Conservation (phyloP, 2,888 invertebrate genomes). For the Thera obeliscata region DNA sequence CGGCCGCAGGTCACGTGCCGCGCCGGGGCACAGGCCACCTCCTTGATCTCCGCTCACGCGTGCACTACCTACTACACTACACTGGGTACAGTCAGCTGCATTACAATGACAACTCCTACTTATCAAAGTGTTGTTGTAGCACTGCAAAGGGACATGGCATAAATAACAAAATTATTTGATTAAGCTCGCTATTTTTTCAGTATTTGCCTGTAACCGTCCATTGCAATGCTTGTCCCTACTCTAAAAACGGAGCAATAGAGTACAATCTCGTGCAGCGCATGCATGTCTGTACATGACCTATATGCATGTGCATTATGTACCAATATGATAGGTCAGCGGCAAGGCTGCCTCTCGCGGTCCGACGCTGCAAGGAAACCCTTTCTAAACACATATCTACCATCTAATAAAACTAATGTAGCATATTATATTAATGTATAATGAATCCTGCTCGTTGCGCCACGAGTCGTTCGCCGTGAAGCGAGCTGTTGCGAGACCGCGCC, state of each 20-base stretch:
- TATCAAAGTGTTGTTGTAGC: too few relatives aligned
- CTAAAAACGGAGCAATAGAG: too few relatives aligned
- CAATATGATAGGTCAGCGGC: slow-evolving; percentile 10
- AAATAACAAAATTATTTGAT: too few relatives aligned
- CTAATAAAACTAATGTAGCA: not conserved
- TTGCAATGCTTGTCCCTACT: too few relatives aligned
- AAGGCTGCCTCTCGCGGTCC: slow-evolving; percentile 11
- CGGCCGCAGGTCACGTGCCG: not conserved
- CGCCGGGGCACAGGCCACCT: not conserved
- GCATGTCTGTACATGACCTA: not conserved
- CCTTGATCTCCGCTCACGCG: slow-evolving; percentile 1
- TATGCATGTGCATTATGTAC: slow-evolving; percentile 5
- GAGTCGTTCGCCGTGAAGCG: not conserved
- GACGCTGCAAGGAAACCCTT: slow-evolving; percentile 17
- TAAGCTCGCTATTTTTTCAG: too few relatives aligned
- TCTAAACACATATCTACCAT: slow-evolving; percentile 12
- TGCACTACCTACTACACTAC: too few relatives aligned
- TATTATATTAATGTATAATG: not conserved
- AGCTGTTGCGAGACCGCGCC: too few relatives aligned
- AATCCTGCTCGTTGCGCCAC: not conserved
- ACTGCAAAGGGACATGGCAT: too few relatives aligned
- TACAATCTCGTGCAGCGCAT: too few relatives aligned
- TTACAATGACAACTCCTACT: too few relatives aligned
- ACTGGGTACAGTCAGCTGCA: too few relatives aligned
- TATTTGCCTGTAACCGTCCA: too few relatives aligned